Evolutionary conservation across 2,888 invertebrate genomes (phyloP), one percentile per base, ranked within the genome.

Genomic region (Neocrepidodera transversa): DNA sequence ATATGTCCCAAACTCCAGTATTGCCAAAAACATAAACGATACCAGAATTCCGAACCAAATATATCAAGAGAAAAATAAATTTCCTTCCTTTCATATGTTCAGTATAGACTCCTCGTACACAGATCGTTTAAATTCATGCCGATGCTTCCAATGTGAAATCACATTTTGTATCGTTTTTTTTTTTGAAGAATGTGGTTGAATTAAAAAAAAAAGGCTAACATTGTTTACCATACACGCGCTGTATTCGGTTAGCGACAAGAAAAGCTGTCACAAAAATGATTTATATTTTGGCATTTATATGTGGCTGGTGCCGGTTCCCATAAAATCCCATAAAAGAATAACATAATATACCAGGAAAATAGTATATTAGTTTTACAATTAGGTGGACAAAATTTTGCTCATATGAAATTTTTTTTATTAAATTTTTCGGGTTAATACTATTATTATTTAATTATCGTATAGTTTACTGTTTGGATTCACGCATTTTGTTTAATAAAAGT

Each of bases 271-370:
- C 6, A 5, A 35, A 45, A 53, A 53, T 53, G 53, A 53, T 53
- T 45, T 53, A 53, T 53, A 35, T 10, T 10, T 45, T 32, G 3
- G 43, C 43, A 43, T 43, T 43, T 43, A 13, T 11, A 43, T n/a
- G n/a, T 43, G 13, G 14, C 17, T 16, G 43, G 11, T 17, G 23
- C n/a, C 26, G 23, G 16, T 45, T 23, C 13, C 23, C 45, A 45
- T 45, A 53, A 45, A 45, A 53, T 20, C 17, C 36, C 7, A 18
- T 51, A 42, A 51, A 51, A 18, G 51, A 42, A 42, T 42, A 51
- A 50, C 50, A 50, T 28, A 50, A 48, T 36, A 36, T 36, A 49
- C 23, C 23, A 36, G 2, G 10, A 28, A 28, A 28, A 23, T 3
- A 28, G 28, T 36, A n/a, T n/a, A 13, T 11, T 7, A 5, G 6